Evolutionary conservation across 2,888 invertebrate genomes (phyloP), one percentile per base, ranked within the genome.

Genomic region (Caradrina kadenii): DNA sequence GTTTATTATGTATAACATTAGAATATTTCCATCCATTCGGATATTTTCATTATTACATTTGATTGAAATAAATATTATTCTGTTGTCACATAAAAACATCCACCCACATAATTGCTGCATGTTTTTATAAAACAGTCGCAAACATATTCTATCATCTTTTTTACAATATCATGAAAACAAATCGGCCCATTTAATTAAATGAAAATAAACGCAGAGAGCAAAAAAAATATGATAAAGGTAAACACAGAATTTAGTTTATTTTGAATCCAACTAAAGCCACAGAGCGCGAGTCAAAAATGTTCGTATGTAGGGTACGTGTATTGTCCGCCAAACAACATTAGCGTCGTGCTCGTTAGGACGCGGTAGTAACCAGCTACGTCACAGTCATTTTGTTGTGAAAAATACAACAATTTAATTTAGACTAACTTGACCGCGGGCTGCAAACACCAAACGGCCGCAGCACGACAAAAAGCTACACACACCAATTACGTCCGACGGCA

Each of bases 381-480:
- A 89, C 86, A 87, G 90, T 91, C 88, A 91, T 94, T 94, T 92
- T 90, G 91, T 90, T 91, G 90, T 89, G 88, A 93, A 94, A 95
- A 95, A 94, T 93, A 93, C 92, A 93, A 93, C 93, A 94, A 94
- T 94, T 94, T 95, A 94, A 95, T 95, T 95, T 94, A 89, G 93
- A 90, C 92, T 89, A 94, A 94, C 93, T 93, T 93, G 89, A 92
- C 93, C 92, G 88, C 90, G 80, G 88, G 89, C 91, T 86, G 88
- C 92, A 91, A 92, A 93, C 92, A 92, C 89, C 89, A 87, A 92
- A 92, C 89, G 88, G 88, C 86, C 87, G 85, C 81, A 84, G 88
- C 87, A 84, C 88, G 88, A 91, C 91, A 92, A 92, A 94, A 94
- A 93, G 91, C 92, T 92, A 94, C 94, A 94, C 91, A 94, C 92